Evolutionary conservation across 1,140 invertebrate genomes (phyloP).

Genomic region (Ostrea denselamellosa): DNA sequence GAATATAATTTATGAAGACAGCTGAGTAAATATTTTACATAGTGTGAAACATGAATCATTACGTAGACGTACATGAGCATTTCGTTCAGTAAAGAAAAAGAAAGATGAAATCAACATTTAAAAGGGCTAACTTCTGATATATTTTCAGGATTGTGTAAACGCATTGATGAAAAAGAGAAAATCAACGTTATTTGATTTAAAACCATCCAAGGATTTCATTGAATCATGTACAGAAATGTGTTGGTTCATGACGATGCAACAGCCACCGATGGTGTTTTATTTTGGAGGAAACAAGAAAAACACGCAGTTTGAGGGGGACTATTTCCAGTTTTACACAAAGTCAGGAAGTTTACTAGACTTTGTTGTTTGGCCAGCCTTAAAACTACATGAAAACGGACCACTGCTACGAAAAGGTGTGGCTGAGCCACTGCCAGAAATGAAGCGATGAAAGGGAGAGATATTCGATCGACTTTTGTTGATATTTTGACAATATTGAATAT

Average conservation of each 20-base stretch:
- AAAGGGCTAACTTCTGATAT: too few relatives aligned
- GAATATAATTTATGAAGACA: too few relatives aligned
- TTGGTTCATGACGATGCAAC: not conserved
- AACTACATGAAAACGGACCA: not conserved
- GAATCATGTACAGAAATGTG: not conserved
- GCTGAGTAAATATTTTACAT: too few relatives aligned
- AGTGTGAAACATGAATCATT: too few relatives aligned
- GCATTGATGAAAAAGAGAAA: not conserved
- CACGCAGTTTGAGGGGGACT: not conserved
- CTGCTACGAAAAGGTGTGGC: not conserved
- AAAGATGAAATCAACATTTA: too few relatives aligned
- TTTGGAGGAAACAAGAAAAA: not conserved
- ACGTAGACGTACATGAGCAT: too few relatives aligned
- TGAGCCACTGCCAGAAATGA: not conserved
- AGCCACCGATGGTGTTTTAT: not conserved
- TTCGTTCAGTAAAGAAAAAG: too few relatives aligned
- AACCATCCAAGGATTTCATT: not conserved
- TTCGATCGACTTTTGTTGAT: too few relatives aligned
- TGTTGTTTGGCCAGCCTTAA: not conserved
- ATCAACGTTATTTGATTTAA: not conserved
- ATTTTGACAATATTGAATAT: too few relatives aligned
- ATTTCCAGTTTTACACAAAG: not conserved
- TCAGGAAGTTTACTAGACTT: not conserved
- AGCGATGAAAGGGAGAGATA: not conserved
- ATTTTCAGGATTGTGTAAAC: too few relatives aligned